Evolutionary conservation across 1,140 invertebrate species (phyloP), one percentile per base, ranked within the genome.

Genomic region (Megalonaias nervosa): DNA sequence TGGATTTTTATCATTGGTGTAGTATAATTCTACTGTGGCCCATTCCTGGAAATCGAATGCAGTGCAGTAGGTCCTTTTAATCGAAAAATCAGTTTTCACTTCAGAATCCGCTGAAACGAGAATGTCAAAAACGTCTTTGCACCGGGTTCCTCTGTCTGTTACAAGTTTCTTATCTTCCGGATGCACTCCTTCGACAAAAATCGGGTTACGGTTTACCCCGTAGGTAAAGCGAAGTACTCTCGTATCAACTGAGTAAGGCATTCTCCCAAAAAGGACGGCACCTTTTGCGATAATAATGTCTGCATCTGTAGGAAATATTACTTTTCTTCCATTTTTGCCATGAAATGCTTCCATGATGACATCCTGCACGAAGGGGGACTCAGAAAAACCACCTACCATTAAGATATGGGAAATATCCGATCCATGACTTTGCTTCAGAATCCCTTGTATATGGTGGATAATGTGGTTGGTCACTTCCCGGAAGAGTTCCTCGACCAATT

Each of bases 311-410:
- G 74, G 74, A 68, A 75, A 68, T 11, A 75, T 65, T 11, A 75
- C 59, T 48, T 75, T 67, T 3, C 58, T 66, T 56, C 57, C 57
- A 6, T 66, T 38, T 59, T 68, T 75, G 19, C 57, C 64, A n/a
- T 57, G 26, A 19, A 75, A 68, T 21, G 58, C 74, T 9, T 38
- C 19, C 16, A n/a, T 70, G 48, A 77, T 77, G 12, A 64, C 61
- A 11, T 77, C 16, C 26, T 71, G 68, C 1, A 77, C 75, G 48
- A 71, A 66, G 0, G 75, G 75, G 16, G 75, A 77, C 59, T 77
- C 75, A 14, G 75, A 77, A 67, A 77, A 71, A 1, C 75, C 75
- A 1, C 75, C 75, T 6, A 77, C 75, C 61, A 77, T 70, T 57
- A 77, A 59, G n/a, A 77, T 77, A 6, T 68, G 66, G 13, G 62